Evolutionary conservation across 2,888 invertebrate genomes (phyloP), one percentile per base, ranked within the genome.

Genomic region (Calameuta filiformis): DNA sequence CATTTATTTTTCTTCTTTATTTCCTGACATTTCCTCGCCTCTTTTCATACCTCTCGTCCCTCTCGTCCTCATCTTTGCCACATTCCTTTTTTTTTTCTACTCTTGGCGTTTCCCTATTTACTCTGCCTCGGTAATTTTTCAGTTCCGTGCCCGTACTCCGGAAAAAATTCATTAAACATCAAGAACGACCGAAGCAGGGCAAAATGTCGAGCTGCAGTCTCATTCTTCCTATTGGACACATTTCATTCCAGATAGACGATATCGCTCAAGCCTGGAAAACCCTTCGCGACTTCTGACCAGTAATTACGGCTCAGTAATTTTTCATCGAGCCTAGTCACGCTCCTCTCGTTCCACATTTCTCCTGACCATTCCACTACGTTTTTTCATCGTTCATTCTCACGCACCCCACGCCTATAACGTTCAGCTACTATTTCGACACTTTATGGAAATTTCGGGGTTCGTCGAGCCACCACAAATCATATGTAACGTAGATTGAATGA

Each of bases 101-200:
- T 56, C 35, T 37, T 73, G 68, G 69, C 34, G 56, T 37, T 75
- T 73, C 33, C 33, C 12, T 34, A 71, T 31, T 56, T 56, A 56
- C 56, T 23, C 56, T 9, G 71, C 33, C 31, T 12, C 76, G 73
- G 76, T 78, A 76, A 80, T 80, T 80, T 78, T 73, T 73, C 77
- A 35, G 73, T 78, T 80, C 75, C 75, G 68, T 37, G 31, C 74
- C 75, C 35, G 30, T 73, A 15, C 35, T 30, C 56, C 69, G 35
- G 33, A 73, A 73, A n/a, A 69, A 77, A 80, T 75, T 34, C 68
- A 75, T 73, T 73, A 34, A 37, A 76, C 77, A 79, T 76, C 75
- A 68, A 73, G 75, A 40, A 71, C 23, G 23, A 23, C 56, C 1
- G 23, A 9, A 23, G 23, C 56, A 56, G 23, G 9, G 56, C 56